phyloP scores from a whole-genome alignment of 1,140 invertebrate genomes.

The Achatina immaculata region DNA sequence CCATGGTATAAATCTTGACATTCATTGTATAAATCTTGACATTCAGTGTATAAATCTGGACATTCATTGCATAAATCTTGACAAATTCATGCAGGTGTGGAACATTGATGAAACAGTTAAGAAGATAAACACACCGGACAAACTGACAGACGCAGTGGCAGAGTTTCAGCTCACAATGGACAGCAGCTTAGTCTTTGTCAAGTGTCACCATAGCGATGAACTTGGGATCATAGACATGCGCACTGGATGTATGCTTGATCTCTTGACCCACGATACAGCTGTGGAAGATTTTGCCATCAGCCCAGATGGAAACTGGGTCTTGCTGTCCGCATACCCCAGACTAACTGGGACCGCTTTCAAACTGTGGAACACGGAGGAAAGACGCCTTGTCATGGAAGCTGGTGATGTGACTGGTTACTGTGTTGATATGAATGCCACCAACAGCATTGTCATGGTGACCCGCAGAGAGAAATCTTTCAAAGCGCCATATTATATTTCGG shows the following conservation, averaged over 20 bases:
- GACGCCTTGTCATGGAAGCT: conserved; percentile 62
- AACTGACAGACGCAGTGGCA: conserved; percentile 55
- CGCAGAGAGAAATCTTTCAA: conserved; percentile 54
- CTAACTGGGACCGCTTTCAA: conserved; percentile 56
- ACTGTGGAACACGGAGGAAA: conserved; percentile 63
- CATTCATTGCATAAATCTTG: not conserved
- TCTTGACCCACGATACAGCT: conserved; percentile 66
- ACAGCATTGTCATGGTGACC: conserved; percentile 54
- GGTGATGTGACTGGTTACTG: conserved; percentile 58
- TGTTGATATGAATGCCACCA: conserved; percentile 45
- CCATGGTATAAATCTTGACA: too few species aligned
- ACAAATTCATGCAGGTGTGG: conserved; percentile 56
- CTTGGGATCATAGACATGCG: conserved; percentile 67
- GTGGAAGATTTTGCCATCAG: conserved; percentile 62
- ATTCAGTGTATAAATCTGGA: too few species aligned
- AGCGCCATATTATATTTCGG: conserved; percentile 54
- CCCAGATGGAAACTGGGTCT: conserved; percentile 57
- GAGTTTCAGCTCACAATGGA: conserved; percentile 56
- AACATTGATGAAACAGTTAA: conserved; percentile 58
- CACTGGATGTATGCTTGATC: conserved; percentile 63
- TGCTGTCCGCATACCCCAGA: conserved; percentile 55
- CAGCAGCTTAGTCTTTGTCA: conserved; percentile 54
- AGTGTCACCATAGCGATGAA: conserved; percentile 65
- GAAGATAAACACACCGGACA: conserved; percentile 59
- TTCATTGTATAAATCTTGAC: too few species aligned